Evolutionary conservation across 2,797 vertebrate genomes (phyloP).

Genomic region (Pantherophis vulpinus): DNA sequence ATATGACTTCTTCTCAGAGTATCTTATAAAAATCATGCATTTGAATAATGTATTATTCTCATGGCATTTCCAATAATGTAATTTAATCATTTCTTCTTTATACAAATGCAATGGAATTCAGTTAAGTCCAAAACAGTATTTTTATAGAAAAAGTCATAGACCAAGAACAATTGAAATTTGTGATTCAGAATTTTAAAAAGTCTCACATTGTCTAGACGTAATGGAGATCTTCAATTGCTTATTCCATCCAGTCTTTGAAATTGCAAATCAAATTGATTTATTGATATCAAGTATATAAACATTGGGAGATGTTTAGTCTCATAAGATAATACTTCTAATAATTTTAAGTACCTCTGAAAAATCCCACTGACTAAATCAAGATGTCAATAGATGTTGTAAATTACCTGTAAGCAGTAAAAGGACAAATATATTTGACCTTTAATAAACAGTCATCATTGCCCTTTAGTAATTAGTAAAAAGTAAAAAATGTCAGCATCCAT

Average conservation of each 20-base stretch:
- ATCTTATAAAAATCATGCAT: background rate
- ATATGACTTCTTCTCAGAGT: background rate
- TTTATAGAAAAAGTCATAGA: background rate
- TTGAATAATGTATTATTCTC: background rate
- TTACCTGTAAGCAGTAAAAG: background rate
- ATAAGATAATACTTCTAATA: background rate
- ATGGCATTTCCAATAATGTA: background rate
- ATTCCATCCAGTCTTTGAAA: background rate
- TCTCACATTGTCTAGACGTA: background rate
- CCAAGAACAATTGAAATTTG: background rate
- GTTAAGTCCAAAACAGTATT: background rate
- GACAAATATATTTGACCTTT: background rate
- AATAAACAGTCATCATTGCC: background rate
- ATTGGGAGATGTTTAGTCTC: background rate
- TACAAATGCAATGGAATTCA: background rate
- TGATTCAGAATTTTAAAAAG: background rate
- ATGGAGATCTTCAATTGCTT: background rate
- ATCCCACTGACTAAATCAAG: background rate
- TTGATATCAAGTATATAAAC: background rate
- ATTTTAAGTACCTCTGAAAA: background rate
- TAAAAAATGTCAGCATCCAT: background rate
- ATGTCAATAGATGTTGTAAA: background rate
- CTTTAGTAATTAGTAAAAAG: background rate
- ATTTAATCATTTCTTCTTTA: background rate
- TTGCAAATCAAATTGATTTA: background rate